Conservation (phyloP, 2,797 vertebrate genomes). For the Alectoris magna region DNA sequence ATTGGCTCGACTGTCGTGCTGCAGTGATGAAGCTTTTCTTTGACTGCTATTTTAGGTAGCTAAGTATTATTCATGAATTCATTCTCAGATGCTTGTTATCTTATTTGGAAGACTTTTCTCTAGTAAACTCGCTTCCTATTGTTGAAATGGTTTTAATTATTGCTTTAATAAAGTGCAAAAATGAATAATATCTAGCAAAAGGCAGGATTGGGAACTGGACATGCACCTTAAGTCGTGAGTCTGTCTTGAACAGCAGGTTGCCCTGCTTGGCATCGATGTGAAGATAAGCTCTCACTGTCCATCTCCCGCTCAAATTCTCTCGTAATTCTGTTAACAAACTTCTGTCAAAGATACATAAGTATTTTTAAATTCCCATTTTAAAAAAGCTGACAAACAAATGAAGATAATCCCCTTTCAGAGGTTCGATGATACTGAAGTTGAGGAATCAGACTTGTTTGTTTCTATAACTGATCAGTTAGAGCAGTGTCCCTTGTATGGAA, state of each 20-base stretch:
- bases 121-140: neutral
- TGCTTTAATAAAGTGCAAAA: neutral
- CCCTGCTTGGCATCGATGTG: neutral
- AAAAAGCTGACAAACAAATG: neutral
- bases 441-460: neutral
- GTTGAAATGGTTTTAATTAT: neutral
- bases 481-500: neutral
- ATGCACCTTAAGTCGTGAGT: rapidly evolving
- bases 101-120: neutral
- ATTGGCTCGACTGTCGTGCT: neutral
- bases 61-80: neutral
- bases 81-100: neutral
- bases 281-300: neutral
- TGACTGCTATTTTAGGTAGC: neutral
- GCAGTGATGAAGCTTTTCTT: neutral
- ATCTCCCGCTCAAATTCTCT: neutral
- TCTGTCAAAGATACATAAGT: neutral
- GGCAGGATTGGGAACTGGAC: neutral
- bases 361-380: neutral
- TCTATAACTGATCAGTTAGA: rapidly evolving
- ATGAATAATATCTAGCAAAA: neutral
- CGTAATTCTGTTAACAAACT: neutral
- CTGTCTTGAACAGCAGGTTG: neutral
- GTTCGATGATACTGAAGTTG: neutral
- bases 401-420: neutral